Evolutionary conservation across 2,888 invertebrate species (phyloP).

Genomic region (Aquatica leii): DNA sequence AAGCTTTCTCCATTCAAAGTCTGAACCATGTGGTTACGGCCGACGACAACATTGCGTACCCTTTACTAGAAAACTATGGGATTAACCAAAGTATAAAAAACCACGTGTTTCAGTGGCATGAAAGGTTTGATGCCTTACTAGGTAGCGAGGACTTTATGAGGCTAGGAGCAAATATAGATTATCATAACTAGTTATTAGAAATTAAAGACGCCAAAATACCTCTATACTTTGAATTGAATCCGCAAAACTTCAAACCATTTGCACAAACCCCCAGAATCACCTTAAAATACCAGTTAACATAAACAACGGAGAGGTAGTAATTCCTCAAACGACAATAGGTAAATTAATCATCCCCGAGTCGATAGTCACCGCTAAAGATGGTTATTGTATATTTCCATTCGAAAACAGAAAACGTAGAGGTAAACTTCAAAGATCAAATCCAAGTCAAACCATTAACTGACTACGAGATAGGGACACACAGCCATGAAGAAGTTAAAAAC

Average conservation of each 20-base stretch:
- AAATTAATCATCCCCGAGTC: too few species aligned
- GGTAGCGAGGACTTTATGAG: conserved; percentile 18
- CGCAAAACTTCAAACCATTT: too few species aligned
- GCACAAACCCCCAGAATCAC: too few species aligned
- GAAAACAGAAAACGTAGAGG: not conserved
- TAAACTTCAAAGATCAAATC: conserved; percentile 12
- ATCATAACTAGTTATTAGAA: too few species aligned
- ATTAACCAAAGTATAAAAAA: conserved; percentile 18
- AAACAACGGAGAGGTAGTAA: too few species aligned
- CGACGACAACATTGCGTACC: too few species aligned
- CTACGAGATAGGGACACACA: not conserved
- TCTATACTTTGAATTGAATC: conserved; percentile 14
- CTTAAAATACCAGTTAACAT: conserved; percentile 17
- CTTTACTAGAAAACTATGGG: too few species aligned
- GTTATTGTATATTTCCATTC: conserved; percentile 1
- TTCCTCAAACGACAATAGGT: too few species aligned
- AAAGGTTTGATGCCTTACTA: conserved; percentile 23
- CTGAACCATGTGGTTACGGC: conserved; percentile 2
- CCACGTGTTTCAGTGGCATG: conserved; percentile 22
- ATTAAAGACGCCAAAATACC: conserved; percentile 12
- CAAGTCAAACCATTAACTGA: conserved; percentile 3
- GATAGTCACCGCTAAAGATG: conserved; percentile 8
- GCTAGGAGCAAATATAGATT: too few species aligned
- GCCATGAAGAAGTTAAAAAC: not conserved
- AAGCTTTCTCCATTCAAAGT: conserved; percentile 18